Conservation (phyloP, 2,797 vertebrate species). For the Todus mexicanus region DNA sequence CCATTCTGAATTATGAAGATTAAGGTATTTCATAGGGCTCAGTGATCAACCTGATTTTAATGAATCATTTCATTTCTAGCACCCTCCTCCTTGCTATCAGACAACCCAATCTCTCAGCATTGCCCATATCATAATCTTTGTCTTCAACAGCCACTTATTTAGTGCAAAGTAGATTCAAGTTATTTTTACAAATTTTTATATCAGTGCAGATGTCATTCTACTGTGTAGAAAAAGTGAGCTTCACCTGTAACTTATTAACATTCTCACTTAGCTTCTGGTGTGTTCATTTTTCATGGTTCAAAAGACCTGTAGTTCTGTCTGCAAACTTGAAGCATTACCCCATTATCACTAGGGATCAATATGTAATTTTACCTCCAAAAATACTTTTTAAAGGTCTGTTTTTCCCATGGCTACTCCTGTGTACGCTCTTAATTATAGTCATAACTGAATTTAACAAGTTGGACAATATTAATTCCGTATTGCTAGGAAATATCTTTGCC, state of each 20-base stretch:
- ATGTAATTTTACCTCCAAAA: slow-evolving; percentile 50
- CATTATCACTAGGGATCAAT: slow-evolving; percentile 48
- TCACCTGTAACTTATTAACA: slow-evolving; percentile 11
- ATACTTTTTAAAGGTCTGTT: background rate
- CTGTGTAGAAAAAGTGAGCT: background rate
- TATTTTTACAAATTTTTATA: background rate
- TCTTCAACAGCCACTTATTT: background rate
- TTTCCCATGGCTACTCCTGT: slow-evolving; percentile 11
- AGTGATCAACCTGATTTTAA: background rate
- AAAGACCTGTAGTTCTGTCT: background rate
- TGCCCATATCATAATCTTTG: background rate
- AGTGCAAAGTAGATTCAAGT: background rate
- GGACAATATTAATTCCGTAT: background rate
- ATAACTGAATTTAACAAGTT: slow-evolving; percentile 38
- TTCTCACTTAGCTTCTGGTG: background rate
- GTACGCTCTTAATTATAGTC: slow-evolving; percentile 41
- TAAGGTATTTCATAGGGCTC: background rate
- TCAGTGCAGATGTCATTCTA: background rate
- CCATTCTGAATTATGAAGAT: background rate
- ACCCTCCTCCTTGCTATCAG: background rate
- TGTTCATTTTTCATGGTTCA: slow-evolving; percentile 39
- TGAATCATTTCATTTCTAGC: background rate
- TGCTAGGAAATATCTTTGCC: background rate
- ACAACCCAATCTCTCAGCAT: background rate
- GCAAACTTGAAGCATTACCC: slow-evolving; percentile 28